phyloP scores from a whole-genome alignment of 2,888 invertebrate species.

The Rhyacophila evoluta region DNA sequence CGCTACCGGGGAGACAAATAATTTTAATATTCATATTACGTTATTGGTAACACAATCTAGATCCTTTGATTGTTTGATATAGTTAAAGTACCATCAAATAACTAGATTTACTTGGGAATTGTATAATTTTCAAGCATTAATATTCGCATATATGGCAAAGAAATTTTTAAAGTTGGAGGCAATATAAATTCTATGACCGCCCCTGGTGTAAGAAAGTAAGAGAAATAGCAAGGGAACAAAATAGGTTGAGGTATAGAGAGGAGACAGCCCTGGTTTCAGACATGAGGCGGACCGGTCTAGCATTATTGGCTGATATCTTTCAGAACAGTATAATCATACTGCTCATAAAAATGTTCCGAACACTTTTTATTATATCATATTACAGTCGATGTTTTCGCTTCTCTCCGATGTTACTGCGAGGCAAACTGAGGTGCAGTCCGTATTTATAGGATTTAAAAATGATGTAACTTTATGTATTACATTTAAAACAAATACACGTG shows the following conservation, averaged over 20 bases:
- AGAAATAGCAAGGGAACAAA: not conserved
- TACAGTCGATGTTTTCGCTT: conserved; percentile 39
- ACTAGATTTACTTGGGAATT: too few species aligned
- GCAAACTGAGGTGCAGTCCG: not conserved
- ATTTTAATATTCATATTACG: too few species aligned
- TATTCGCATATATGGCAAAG: too few species aligned
- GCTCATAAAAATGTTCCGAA: conserved; percentile 45
- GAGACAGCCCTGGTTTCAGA: not conserved
- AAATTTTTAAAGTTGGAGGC: too few species aligned
- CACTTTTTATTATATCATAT: conserved; percentile 51
- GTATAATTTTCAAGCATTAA: too few species aligned
- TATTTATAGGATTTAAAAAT: not conserved
- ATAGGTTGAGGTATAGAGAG: not conserved
- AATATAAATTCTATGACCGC: not conserved
- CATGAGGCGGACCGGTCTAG: conserved; percentile 30
- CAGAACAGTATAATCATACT: conserved; percentile 51
- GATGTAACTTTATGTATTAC: too few species aligned
- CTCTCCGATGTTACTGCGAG: not conserved
- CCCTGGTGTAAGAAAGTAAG: not conserved
- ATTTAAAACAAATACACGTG: too few species aligned
- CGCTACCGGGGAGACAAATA: too few species aligned
- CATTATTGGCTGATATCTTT: conserved; percentile 47
- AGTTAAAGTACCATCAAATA: too few species aligned
- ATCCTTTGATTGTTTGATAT: too few species aligned
- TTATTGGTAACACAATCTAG: too few species aligned